Percentiles rank a stretch among this genome's conserved stretches.
Conservation (phyloP, 92 coral and sea anemone species). For the Micromussa lordhowensis region DNA sequence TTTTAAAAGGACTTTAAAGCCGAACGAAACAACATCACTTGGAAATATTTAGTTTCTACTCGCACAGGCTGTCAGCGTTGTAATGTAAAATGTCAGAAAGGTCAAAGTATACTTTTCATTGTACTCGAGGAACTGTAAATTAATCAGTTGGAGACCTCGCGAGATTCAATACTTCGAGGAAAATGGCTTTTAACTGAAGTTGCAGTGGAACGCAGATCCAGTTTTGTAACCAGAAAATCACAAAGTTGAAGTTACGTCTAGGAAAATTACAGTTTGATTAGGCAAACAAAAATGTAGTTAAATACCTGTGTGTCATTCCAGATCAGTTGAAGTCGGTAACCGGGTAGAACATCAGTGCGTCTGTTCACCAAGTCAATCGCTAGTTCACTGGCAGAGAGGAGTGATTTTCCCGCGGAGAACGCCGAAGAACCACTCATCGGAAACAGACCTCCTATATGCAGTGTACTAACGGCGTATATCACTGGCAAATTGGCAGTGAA, state of each 20-base stretch:
- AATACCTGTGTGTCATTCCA: slow-evolving; percentile 82
- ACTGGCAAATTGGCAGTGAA: neutral
- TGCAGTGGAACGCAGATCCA: neutral
- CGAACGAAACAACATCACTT: neutral
- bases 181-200: neutral
- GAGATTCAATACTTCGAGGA: neutral
- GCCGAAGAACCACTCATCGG: slow-evolving; percentile 59
- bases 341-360: slow-evolving; percentile 67
- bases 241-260: neutral
- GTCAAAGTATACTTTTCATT: slow-evolving; percentile 9
- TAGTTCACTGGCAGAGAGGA: slow-evolving; percentile 59
- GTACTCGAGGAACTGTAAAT: slow-evolving; percentile 20
- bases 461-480: slow-evolving; percentile 8
- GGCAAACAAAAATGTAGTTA: slow-evolving; percentile 4
- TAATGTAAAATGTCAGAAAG: slow-evolving; percentile 3
- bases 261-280: neutral
- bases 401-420: slow-evolving; percentile 41
- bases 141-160: neutral
- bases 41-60: neutral
- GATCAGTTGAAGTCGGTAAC: slow-evolving; percentile 58
- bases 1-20: neutral
- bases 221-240: neutral
- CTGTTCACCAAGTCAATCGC: slow-evolving; percentile 76
- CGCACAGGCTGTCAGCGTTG: neutral
- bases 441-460: slow-evolving; percentile 75